phyloP scores from a whole-genome alignment of 2,113 vertebrate genomes.

The Nerophis lumbriciformis region DNA sequence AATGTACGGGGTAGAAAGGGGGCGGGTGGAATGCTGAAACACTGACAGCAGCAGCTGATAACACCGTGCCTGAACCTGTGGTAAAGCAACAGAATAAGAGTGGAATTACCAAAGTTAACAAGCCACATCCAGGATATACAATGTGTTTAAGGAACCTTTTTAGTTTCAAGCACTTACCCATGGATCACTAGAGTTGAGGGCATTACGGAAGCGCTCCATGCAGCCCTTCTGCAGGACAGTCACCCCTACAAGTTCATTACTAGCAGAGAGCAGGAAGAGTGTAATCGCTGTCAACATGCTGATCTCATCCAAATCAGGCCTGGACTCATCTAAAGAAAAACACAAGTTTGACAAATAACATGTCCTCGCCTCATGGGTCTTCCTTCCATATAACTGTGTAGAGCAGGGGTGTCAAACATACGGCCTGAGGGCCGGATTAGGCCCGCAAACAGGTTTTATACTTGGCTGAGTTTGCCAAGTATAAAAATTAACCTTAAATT shows the following conservation, averaged over 20 bases:
- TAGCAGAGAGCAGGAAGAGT: constrained; percentile 90
- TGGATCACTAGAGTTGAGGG: constrained; percentile 87
- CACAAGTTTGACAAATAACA: not conserved
- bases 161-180: constrained; percentile 69
- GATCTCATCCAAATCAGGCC: constrained; percentile 83
- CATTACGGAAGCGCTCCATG: constrained; percentile 85
- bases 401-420: no score
- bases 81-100: constrained; percentile 2
- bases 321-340: constrained; percentile 74
- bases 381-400: not conserved
- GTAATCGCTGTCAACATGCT: constrained; percentile 91
- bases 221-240: constrained; percentile 89
- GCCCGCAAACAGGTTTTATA: no score
- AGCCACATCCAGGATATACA: constrained; percentile 1
- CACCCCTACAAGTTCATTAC: constrained; percentile 88
- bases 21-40: constrained; percentile 90
- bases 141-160: not conserved
- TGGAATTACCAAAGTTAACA: not conserved
- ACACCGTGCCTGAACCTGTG: constrained; percentile 90
- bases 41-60: constrained; percentile 95
- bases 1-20: constrained; percentile 92
- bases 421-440: no score
- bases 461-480: no score
- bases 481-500: no score
- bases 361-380: not conserved